phyloP scores from a whole-genome alignment of 2,888 invertebrate species.

The Melitaea athalia region DNA sequence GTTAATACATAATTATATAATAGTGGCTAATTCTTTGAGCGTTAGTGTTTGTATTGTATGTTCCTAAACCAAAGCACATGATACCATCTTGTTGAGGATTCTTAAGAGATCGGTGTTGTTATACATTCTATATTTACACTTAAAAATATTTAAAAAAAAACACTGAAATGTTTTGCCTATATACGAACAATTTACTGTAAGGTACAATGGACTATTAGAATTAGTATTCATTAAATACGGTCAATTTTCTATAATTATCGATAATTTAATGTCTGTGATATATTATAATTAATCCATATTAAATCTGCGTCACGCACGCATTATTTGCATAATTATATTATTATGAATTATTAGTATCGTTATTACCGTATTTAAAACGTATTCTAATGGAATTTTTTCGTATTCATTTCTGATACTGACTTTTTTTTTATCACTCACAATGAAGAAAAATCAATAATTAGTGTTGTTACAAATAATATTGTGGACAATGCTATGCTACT shows the following conservation, averaged over 20 bases:
- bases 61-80: too few relatives aligned
- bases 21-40: too few relatives aligned
- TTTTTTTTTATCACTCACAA: too few relatives aligned
- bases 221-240: conserved; percentile 1
- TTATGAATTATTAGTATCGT: conserved; percentile 1
- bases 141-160: too few relatives aligned
- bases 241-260: neutral
- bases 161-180: neutral
- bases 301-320: conserved; percentile 8
- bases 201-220: neutral
- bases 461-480: too few relatives aligned
- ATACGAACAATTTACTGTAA: neutral
- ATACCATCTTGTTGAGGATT: too few relatives aligned
- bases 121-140: neutral
- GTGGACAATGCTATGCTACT: too few relatives aligned
- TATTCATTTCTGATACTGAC: neutral
- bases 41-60: too few relatives aligned
- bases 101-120: too few relatives aligned
- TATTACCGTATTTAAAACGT: conserved; percentile 4
- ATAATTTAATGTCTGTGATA: neutral
- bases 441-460: too few relatives aligned
- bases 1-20: too few relatives aligned
- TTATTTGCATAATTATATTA: conserved; percentile 8
- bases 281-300: conserved; percentile 10
- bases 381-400: conserved; percentile 5